A percentile compares a stretch with the other conserved stretches of the same genome.
These are phyloP conservation scores for Nomada fucata DNA, from an alignment of 2,888 invertebrate genomes.

Conservation along the genomic window DNA sequence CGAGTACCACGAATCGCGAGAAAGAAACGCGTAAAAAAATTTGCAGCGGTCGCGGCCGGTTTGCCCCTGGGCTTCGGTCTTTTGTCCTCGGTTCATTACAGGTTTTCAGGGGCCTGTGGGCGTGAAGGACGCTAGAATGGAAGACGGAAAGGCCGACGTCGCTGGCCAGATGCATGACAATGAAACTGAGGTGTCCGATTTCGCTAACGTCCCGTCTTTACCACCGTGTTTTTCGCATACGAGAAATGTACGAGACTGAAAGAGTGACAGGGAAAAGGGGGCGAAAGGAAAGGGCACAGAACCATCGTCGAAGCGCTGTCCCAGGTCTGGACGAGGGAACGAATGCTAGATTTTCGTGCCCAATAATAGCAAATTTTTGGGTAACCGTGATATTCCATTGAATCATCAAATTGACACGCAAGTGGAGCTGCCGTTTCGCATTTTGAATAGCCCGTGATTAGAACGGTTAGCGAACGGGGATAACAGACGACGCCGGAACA, in stretches of 20 bases:
- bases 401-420: slow-evolving; percentile 49
- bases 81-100: slow-evolving; percentile 63
- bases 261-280: not conserved
- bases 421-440: slow-evolving; percentile 53
- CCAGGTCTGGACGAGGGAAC: slow-evolving; percentile 13
- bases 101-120: slow-evolving; percentile 41
- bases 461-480: slow-evolving; percentile 42
- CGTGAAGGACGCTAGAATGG: not conserved
- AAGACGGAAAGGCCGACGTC: slow-evolving; percentile 5
- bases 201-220: slow-evolving; percentile 57
- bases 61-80: slow-evolving; percentile 47
- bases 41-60: slow-evolving; percentile 38
- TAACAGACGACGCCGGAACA: slow-evolving; percentile 11
- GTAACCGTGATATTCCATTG: slow-evolving; percentile 51
- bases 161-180: slow-evolving; percentile 62
- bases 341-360: slow-evolving; percentile 40
- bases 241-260: slow-evolving; percentile 13
- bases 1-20: slow-evolving; percentile 36
- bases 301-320: slow-evolving; percentile 13
- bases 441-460: slow-evolving; percentile 56
- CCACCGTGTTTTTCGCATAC: slow-evolving; percentile 43
- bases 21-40: slow-evolving; percentile 46
- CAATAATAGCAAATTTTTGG: slow-evolving; percentile 52
- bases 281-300: not conserved
- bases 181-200: slow-evolving; percentile 65